Conservation (phyloP, 2,113 vertebrate genomes). For the Leucoraja erinaceus region DNA sequence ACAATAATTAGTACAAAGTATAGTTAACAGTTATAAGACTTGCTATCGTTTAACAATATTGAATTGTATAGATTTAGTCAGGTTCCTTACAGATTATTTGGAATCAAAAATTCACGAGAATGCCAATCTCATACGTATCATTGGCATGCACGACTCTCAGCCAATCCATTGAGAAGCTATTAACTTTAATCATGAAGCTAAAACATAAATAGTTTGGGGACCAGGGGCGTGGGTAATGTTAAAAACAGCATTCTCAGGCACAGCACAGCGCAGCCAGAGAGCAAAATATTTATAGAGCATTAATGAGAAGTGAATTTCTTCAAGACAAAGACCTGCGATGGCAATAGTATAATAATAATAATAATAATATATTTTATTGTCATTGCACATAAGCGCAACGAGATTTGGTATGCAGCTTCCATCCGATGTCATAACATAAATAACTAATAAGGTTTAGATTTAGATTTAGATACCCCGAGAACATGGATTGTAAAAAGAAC, state of each 20-base stretch:
- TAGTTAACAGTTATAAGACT: neutral
- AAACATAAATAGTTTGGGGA: slow-evolving; percentile 25
- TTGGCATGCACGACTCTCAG: neutral
- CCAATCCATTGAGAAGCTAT: slow-evolving; percentile 18
- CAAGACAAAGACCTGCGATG: neutral
- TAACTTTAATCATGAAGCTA: slow-evolving; percentile 4
- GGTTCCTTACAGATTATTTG: neutral
- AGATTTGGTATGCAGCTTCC: too few species aligned
- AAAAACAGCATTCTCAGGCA: slow-evolving; percentile 35
- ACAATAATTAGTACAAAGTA: neutral
- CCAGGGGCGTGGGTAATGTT: slow-evolving; percentile 34
- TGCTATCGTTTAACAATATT: neutral
- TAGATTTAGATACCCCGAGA: too few species aligned
- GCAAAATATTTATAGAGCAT: slow-evolving; percentile 9
- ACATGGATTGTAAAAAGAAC: too few species aligned
- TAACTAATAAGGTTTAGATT: too few species aligned
- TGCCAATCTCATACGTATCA: neutral
- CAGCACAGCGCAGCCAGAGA: slow-evolving; percentile 11
- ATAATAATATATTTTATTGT: too few species aligned
- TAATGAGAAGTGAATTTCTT: neutral
- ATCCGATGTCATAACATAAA: too few species aligned
- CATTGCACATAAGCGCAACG: too few species aligned
- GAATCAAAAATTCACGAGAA: neutral
- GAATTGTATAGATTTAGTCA: neutral
- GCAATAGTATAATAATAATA: neutral